phyloP scores from a whole-genome alignment of 2,888 invertebrate genomes.

The Tipula unca region DNA sequence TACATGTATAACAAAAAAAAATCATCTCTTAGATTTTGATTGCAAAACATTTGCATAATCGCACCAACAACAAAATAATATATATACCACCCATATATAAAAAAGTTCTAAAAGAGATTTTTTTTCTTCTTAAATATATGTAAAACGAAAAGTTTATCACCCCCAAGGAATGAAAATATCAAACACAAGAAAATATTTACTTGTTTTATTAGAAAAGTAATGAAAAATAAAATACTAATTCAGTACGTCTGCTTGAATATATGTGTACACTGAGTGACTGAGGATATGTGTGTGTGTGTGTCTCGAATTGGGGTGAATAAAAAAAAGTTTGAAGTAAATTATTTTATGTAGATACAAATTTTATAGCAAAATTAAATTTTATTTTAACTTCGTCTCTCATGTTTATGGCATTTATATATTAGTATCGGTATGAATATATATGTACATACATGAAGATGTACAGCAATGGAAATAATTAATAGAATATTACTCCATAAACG shows the following conservation, averaged over 20 bases:
- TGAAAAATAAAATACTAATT: background rate
- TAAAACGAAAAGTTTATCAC: background rate
- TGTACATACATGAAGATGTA: background rate
- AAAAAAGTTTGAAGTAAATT: background rate
- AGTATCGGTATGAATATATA: no score
- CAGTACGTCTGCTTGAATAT: background rate
- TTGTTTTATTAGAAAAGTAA: background rate
- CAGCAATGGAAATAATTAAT: background rate
- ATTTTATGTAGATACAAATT: background rate
- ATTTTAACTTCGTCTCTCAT: background rate
- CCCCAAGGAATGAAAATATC: background rate
- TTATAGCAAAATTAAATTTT: background rate
- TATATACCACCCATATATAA: background rate
- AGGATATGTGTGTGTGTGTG: background rate
- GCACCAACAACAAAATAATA: background rate
- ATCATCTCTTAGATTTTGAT: background rate
- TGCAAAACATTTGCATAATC: background rate
- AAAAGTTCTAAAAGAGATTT: background rate
- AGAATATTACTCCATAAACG: background rate
- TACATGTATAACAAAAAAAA: no score
- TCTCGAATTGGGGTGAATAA: background rate
- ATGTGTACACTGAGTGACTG: background rate
- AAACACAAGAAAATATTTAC: background rate
- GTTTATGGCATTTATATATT: background rate
- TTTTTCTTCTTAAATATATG: background rate